Evolutionary conservation across 2,113 vertebrate species (phyloP).

Genomic region (Halcyon malimbica): DNA sequence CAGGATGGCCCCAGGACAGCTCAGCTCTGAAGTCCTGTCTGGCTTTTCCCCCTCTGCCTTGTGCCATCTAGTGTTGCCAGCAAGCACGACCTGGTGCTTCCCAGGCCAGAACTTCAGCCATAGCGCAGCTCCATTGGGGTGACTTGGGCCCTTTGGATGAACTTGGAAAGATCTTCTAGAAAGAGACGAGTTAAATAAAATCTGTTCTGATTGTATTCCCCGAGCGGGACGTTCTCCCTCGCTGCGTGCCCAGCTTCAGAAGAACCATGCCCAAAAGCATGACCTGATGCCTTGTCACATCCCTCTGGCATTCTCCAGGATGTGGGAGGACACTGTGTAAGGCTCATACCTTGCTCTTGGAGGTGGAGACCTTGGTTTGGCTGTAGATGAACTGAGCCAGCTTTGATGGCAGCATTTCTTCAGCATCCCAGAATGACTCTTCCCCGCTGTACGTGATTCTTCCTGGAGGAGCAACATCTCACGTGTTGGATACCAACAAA

Average conservation of each 20-base stretch:
- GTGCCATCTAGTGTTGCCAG: conserved; percentile 33
- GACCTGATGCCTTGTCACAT: accelerated
- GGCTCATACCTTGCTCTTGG: not conserved
- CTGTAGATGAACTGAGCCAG: not conserved
- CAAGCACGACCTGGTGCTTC: not conserved
- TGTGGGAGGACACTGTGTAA: not conserved
- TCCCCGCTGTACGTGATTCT: accelerated
- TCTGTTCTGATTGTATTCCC: not conserved
- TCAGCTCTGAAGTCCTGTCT: not conserved
- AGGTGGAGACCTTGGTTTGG: not conserved
- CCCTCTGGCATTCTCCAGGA: not conserved
- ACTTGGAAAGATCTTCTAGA: not conserved
- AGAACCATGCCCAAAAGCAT: not conserved
- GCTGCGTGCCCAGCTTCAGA: not conserved
- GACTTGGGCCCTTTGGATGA: not conserved
- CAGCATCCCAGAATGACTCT: not conserved
- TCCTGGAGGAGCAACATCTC: not conserved
- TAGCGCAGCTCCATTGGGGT: not conserved
- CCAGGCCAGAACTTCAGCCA: not conserved
- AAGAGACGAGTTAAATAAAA: not conserved
- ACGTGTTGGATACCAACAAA: accelerated
- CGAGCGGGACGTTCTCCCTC: not conserved
- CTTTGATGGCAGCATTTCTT: not conserved
- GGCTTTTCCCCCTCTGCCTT: not conserved
- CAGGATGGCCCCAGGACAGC: not conserved